These are phyloP conservation scores for Phlogophora meticulosa DNA, from an alignment of 2,888 invertebrate species.

Conservation along the genomic window DNA sequence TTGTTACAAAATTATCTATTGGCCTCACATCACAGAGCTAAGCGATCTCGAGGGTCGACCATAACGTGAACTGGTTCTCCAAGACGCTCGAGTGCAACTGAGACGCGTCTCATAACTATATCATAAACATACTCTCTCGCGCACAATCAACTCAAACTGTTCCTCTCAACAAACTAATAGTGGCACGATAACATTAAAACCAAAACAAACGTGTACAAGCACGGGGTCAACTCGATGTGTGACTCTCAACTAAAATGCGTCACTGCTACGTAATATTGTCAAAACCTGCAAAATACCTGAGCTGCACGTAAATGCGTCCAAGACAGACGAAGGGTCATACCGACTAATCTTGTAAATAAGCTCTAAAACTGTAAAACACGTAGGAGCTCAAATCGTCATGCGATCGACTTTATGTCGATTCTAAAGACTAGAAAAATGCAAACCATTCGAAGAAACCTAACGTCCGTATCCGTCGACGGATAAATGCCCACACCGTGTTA, in stretches of 20 bases:
- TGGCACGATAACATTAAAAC: constrained; percentile 63
- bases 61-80: constrained; percentile 55
- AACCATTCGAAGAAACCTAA: constrained; percentile 82
- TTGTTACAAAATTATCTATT: constrained; percentile 90
- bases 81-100: constrained; percentile 51
- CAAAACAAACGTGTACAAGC: constrained; percentile 66
- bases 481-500: constrained; percentile 75
- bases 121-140: constrained; percentile 56
- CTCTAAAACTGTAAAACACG: constrained; percentile 73
- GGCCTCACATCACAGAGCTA: constrained; percentile 90
- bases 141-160: constrained; percentile 62
- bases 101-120: constrained; percentile 54
- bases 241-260: constrained; percentile 69
- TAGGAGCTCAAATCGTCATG: constrained; percentile 74
- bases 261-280: constrained; percentile 65
- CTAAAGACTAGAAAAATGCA: constrained; percentile 90
- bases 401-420: constrained; percentile 79
- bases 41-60: constrained; percentile 82
- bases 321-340: constrained; percentile 66
- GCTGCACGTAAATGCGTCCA: constrained; percentile 77
- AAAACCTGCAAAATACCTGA: constrained; percentile 67
- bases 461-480: constrained; percentile 70
- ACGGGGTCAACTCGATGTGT: constrained; percentile 61
- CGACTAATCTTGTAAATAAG: constrained; percentile 69
- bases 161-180: constrained; percentile 58